These are phyloP conservation scores for Nylanderia fulva DNA, from an alignment of 1,140 invertebrate genomes.

Conservation along the genomic window DNA sequence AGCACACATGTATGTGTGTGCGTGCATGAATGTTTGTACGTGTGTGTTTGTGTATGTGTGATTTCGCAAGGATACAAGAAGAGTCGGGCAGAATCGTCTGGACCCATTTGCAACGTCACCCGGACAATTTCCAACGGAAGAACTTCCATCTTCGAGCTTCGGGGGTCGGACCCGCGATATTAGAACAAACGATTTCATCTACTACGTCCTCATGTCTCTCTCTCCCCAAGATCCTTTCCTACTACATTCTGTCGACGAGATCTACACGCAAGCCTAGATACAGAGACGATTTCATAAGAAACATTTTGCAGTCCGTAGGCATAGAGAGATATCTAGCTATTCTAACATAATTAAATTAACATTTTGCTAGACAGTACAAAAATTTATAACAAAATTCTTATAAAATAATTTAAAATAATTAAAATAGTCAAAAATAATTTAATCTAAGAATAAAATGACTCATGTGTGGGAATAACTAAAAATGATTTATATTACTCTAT, in stretches of 20 bases:
- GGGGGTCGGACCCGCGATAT: slow-evolving; percentile 51
- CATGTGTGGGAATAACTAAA: neutral
- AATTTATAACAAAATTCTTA: neutral
- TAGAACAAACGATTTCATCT: slow-evolving; percentile 72
- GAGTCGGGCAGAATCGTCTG: slow-evolving; percentile 49
- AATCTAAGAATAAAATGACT: neutral
- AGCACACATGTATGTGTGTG: slow-evolving; percentile 31
- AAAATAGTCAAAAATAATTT: neutral
- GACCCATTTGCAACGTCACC: slow-evolving; percentile 63
- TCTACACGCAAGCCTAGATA: slow-evolving; percentile 17
- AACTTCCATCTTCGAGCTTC: slow-evolving; percentile 65
- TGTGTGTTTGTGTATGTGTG: slow-evolving; percentile 15
- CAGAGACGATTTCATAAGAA: slow-evolving; percentile 13
- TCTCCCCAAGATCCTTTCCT: neutral
- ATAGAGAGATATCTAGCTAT: neutral
- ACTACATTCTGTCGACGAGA: neutral
- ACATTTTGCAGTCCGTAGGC: neutral
- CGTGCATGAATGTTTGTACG: neutral
- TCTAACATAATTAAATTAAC: neutral
- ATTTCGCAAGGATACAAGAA: slow-evolving; percentile 29
- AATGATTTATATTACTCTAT: neutral
- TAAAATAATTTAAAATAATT: slow-evolving; percentile 1
- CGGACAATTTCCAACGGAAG: slow-evolving; percentile 64
- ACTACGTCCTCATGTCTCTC: slow-evolving; percentile 13
- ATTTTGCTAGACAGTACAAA: neutral